Base-by-base conservation (phyloP, 2,113 vertebrate genomes). In the Clarias gariepinus region DNA sequence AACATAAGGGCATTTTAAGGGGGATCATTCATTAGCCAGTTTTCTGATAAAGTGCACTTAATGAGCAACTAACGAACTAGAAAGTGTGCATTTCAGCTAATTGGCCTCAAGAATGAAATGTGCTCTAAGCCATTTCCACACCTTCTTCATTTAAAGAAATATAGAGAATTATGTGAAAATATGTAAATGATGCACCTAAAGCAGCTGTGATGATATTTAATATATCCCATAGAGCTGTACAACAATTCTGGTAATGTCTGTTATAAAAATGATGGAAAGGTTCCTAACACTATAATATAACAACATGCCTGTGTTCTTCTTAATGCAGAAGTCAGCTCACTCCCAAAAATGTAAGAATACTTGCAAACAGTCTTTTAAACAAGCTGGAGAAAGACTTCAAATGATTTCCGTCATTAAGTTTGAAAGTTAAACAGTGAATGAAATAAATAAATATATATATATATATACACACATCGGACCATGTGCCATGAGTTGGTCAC, bases 21-120 rank as follows among this genome's bases (percentile, higher is more conserved):
- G 57, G 16, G 52, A n/a, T 83, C 47, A 23, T 83, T 83, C 69
- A 76, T 74, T 76, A 47, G 82, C 33, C 57, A 3, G 84, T 16
- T 55, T 57, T 55, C 52, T 78, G 84, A 79, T 85, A 61, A 85
- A 79, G 84, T 85, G 74, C 74, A 79, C 47, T 66, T 69, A 79
- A 52, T 57, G 77, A 63, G 71, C 58, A 85, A 55, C 79, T 63
- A 69, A 80, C 30, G 47, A 69, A 63, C 4, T 60, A 55, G 28
- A 30, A 71, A 69, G 19, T 57, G 25, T 36, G 28, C 8, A 4
- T n/a, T 79, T 79, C 10, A 13, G 0, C 53, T 79, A 79, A 79
- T 79, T 47, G n/a, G 77, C 55, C 28, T 79, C 28, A 79, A 58
- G 28, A 79, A 81, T 36, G 57, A 25, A 85, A 77, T 41, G 47